phyloP scores from a whole-genome alignment of 2,888 invertebrate genomes.

The Ptilodon capucinus region DNA sequence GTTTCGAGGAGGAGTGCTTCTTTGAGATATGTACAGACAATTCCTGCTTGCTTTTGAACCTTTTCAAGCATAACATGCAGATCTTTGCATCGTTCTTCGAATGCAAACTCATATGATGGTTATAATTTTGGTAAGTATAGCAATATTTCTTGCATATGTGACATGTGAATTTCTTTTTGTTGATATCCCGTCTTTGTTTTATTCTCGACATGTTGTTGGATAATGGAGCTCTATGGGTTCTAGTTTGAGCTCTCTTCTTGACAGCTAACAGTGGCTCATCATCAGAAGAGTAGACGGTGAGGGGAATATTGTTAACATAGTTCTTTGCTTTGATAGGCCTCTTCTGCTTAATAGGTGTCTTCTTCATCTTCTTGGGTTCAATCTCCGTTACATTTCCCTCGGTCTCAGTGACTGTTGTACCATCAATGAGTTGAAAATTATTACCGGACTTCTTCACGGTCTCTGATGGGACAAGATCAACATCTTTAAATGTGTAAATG shows the following conservation, averaged over 20 bases:
- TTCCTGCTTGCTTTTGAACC: conserved; percentile 46
- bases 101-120: conserved; percentile 64
- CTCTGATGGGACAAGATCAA: background rate
- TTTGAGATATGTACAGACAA: conserved; percentile 48
- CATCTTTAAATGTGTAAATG: conserved; percentile 16
- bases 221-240: background rate
- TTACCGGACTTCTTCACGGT: background rate
- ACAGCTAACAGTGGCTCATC: conserved; percentile 46
- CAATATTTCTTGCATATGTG: conserved; percentile 62
- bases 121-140: conserved; percentile 66
- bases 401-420: conserved; percentile 33
- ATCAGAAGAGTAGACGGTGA: conserved; percentile 44
- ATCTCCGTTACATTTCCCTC: conserved; percentile 37
- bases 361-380: conserved; percentile 5
- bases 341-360: conserved; percentile 2
- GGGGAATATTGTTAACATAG: conserved; percentile 3
- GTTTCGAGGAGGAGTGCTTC: conserved; percentile 54
- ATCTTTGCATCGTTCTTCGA: conserved; percentile 44
- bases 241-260: conserved; percentile 23
- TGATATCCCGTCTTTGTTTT: conserved; percentile 3
- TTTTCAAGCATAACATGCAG: conserved; percentile 60
- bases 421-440: conserved; percentile 12
- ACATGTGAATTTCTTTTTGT: conserved; percentile 50
- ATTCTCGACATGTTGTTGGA: conserved; percentile 10
- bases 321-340: background rate